phyloP scores from a whole-genome alignment of 2,113 vertebrate genomes.

The Amia ocellicauda region DNA sequence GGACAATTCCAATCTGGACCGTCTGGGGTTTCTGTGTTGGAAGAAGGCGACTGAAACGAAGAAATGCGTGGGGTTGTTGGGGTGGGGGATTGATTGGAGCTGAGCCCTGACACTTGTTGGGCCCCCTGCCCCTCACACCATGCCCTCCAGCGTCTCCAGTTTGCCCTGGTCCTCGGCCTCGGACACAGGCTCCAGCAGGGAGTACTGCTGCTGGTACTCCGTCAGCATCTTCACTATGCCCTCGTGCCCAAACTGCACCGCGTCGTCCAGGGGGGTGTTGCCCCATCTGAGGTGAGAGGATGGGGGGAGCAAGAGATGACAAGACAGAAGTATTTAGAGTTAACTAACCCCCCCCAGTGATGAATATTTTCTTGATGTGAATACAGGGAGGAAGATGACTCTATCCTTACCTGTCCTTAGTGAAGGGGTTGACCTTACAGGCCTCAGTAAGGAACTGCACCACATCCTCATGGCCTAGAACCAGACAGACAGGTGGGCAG shows the following conservation, averaged over 20 bases:
- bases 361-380: not conserved
- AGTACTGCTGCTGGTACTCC: constrained; percentile 67
- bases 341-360: too few species aligned
- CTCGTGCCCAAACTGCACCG: constrained; percentile 70
- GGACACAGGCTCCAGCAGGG: constrained; percentile 19
- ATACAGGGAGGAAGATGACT: not conserved
- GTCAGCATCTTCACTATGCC: constrained; percentile 67
- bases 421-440: constrained; percentile 78
- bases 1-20: too few species aligned
- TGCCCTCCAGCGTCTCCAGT: constrained; percentile 62
- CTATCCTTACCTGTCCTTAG: constrained; percentile 69
- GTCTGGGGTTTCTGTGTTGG: not conserved
- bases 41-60: not conserved
- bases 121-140: constrained; percentile 51
- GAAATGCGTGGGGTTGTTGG: not conserved
- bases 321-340: too few species aligned
- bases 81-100: not conserved
- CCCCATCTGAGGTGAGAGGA: constrained; percentile 67
- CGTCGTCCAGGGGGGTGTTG: constrained; percentile 76
- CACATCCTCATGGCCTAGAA: constrained; percentile 74
- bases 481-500: constrained; percentile 1
- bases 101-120: not conserved
- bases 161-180: constrained; percentile 45
- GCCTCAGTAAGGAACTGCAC: constrained; percentile 74
- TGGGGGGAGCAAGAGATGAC: not conserved